A percentile compares a stretch with the other conserved stretches of the same genome.
These are phyloP conservation scores for Anastrepha obliqua DNA, from an alignment of 1,140 invertebrate species.

Conservation along the genomic window DNA sequence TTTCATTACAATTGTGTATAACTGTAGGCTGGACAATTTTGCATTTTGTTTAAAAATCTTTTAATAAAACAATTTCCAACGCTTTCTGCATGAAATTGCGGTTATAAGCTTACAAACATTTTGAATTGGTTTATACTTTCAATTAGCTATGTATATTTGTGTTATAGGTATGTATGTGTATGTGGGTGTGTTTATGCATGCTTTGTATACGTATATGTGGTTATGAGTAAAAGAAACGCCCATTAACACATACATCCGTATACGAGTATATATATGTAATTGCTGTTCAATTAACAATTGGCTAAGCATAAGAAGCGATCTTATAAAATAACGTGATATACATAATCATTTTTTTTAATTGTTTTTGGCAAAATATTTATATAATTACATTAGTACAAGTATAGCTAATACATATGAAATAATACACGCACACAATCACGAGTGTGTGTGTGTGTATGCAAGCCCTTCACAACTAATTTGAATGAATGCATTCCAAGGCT, in stretches of 20 bases:
- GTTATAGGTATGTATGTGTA: not conserved
- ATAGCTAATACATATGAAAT: not conserved
- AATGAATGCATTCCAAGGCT: slow-evolving; percentile 17
- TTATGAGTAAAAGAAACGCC: slow-evolving; percentile 7
- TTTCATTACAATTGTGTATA: not conserved
- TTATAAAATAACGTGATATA: slow-evolving; percentile 24
- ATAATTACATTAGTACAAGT: slow-evolving; percentile 11
- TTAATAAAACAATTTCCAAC: not conserved
- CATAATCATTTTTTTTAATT: not conserved
- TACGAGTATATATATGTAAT: not conserved
- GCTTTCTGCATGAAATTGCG: not conserved
- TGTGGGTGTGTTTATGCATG: no score
- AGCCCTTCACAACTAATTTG: not conserved
- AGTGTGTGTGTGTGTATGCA: not conserved
- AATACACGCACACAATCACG: not conserved
- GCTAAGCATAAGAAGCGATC: slow-evolving; percentile 36
- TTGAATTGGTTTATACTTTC: slow-evolving; percentile 37
- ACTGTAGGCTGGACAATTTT: slow-evolving; percentile 1
- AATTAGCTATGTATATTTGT: slow-evolving; percentile 43
- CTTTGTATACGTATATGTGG: not conserved
- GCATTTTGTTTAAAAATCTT: not conserved
- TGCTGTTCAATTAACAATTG: slow-evolving; percentile 31
- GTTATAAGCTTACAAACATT: slow-evolving; percentile 34
- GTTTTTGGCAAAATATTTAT: slow-evolving; percentile 31
- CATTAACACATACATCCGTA: no score